Evolutionary conservation across 2,888 invertebrate species (phyloP).

Genomic region (Drosophila austrosaltans): DNA sequence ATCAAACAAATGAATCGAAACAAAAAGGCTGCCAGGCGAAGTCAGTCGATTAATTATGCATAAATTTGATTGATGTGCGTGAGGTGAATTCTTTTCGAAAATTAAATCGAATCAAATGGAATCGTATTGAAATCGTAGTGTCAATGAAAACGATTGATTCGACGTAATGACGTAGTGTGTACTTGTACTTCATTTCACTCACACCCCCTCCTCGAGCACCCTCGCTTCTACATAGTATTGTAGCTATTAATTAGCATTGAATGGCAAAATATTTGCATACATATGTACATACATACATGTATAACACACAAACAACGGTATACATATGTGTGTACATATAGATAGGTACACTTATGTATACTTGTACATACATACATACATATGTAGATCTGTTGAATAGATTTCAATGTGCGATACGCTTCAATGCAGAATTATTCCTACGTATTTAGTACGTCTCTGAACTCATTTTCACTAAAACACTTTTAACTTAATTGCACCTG

Average conservation of each 20-base stretch:
- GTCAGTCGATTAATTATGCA: conserved; percentile 68
- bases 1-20: conserved; percentile 10
- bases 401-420: conserved; percentile 21
- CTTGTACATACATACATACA: conserved; percentile 8
- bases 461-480: conserved; percentile 21
- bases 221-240: conserved; percentile 16
- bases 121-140: conserved; percentile 9
- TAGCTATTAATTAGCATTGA: conserved; percentile 68
- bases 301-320: background rate
- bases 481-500: conserved; percentile 6
- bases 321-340: conserved; percentile 36
- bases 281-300: conserved; percentile 9
- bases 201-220: background rate
- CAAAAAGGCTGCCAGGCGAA: conserved; percentile 17
- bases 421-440: conserved; percentile 14
- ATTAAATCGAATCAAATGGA: conserved; percentile 22
- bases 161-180: conserved; percentile 40
- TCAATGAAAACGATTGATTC: conserved; percentile 32
- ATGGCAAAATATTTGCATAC: conserved; percentile 59
- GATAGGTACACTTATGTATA: too few relatives aligned
- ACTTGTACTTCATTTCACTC: background rate
- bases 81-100: conserved; percentile 47
- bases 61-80: conserved; percentile 75
- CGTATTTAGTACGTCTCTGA: background rate
- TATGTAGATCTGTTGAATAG: conserved; percentile 4